A percentile compares a stretch with the other conserved stretches of the same genome.
phyloP scores from a whole-genome alignment of 2,888 invertebrate genomes.

The Lamellibrachia satsuma region DNA sequence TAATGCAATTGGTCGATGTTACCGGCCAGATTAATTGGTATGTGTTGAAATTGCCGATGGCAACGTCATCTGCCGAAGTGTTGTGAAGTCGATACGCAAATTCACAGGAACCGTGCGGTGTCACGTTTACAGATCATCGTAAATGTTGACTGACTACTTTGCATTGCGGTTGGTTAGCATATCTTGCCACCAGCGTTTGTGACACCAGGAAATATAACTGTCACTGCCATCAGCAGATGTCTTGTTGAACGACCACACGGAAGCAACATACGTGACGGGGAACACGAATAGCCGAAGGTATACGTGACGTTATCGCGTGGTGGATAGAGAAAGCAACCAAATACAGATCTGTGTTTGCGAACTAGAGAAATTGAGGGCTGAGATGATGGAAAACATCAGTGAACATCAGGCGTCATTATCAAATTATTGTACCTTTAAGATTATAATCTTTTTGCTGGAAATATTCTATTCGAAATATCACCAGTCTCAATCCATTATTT shows the following conservation, averaged over 20 bases:
- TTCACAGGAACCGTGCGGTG: neutral
- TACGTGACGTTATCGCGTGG: neutral
- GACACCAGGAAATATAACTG: constrained; percentile 1
- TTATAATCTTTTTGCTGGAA: too few relatives aligned
- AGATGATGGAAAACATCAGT: neutral
- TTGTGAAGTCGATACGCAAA: neutral
- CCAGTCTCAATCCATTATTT: too few relatives aligned
- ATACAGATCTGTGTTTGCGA: neutral
- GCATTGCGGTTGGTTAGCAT: neutral
- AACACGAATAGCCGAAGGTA: neutral
- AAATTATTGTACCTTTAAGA: too few relatives aligned
- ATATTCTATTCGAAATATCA: too few relatives aligned
- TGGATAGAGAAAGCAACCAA: neutral
- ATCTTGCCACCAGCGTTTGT: neutral
- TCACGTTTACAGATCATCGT: neutral
- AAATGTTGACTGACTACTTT: neutral
- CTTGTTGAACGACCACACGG: neutral
- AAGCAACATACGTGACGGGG: neutral
- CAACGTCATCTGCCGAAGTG: neutral
- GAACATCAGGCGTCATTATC: too few relatives aligned
- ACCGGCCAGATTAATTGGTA: neutral
- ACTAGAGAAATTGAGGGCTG: neutral
- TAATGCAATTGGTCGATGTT: too few relatives aligned
- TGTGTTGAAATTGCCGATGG: neutral
- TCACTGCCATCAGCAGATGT: neutral